phyloP scores from a whole-genome alignment of 2,113 vertebrate species.

The Chrysochloris asiatica region DNA sequence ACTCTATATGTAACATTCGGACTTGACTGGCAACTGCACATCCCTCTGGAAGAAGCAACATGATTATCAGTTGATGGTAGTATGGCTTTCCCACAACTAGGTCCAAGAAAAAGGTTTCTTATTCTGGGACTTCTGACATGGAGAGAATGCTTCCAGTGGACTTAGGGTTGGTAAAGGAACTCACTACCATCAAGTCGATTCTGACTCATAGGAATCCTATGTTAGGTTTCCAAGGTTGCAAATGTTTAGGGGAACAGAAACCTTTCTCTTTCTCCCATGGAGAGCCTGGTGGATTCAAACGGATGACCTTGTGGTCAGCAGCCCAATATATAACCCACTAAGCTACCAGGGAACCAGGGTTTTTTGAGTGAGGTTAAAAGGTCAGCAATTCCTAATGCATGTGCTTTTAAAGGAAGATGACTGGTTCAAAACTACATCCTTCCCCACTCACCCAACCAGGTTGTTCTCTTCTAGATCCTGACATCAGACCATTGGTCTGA shows the following conservation, averaged over 20 bases:
- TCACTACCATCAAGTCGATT: too few relatives aligned
- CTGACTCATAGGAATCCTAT: too few relatives aligned
- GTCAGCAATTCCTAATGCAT: constrained; percentile 42
- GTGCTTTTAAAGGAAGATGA: constrained; percentile 5
- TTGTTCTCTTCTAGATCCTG: neutral
- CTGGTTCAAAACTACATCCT: constrained; percentile 16
- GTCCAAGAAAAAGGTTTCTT: neutral
- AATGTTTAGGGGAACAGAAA: too few relatives aligned
- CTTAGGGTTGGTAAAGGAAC: neutral
- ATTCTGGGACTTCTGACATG: neutral
- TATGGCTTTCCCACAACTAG: neutral
- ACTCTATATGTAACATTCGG: neutral
- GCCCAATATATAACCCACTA: too few relatives aligned
- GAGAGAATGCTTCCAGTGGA: neutral
- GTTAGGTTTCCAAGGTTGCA: too few relatives aligned
- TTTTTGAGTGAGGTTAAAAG: constrained; percentile 44
- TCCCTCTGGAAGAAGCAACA: neutral
- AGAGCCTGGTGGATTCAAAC: too few relatives aligned
- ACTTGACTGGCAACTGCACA: neutral
- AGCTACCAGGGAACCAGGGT: too few relatives aligned
- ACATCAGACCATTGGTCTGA: neutral
- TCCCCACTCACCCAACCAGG: neutral
- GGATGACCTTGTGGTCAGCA: too few relatives aligned
- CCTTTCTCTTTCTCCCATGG: too few relatives aligned
- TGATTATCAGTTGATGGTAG: neutral